phyloP scores from a whole-genome alignment of 2,113 vertebrate genomes.

The Nestor notabilis region DNA sequence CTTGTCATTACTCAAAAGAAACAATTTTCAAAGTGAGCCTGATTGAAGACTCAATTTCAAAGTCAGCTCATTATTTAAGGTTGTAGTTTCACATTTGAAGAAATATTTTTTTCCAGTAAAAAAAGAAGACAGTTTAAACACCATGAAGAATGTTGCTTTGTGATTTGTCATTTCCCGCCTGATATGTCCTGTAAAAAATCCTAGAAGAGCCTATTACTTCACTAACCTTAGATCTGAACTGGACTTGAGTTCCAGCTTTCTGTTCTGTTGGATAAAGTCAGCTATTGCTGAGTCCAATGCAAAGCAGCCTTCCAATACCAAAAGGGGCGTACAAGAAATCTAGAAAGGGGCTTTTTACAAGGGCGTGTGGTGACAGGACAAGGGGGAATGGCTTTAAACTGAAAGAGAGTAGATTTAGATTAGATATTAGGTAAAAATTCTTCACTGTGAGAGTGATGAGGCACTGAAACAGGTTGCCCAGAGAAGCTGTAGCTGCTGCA shows the following conservation, averaged over 20 bases:
- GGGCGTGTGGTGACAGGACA: neutral
- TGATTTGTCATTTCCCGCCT: neutral
- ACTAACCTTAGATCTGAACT: neutral
- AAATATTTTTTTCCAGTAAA: neutral
- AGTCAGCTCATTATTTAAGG: neutral
- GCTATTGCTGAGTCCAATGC: neutral
- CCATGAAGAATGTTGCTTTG: neutral
- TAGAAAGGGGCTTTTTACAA: neutral
- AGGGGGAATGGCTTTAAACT: neutral
- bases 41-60: neutral
- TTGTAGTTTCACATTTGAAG: neutral
- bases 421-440: neutral
- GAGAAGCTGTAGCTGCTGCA: neutral
- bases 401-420: neutral
- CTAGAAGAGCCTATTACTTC: neutral
- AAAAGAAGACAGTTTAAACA: neutral
- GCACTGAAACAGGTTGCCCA: neutral
- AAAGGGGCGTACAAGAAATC: neutral
- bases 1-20: neutral
- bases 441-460: neutral
- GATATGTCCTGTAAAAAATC: neutral
- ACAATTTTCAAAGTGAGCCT: neutral
- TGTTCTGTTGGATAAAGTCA: neutral
- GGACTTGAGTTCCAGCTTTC: neutral
- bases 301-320: neutral